phyloP scores from a whole-genome alignment of 2,797 vertebrate species.

The Cryptoprocta ferox region DNA sequence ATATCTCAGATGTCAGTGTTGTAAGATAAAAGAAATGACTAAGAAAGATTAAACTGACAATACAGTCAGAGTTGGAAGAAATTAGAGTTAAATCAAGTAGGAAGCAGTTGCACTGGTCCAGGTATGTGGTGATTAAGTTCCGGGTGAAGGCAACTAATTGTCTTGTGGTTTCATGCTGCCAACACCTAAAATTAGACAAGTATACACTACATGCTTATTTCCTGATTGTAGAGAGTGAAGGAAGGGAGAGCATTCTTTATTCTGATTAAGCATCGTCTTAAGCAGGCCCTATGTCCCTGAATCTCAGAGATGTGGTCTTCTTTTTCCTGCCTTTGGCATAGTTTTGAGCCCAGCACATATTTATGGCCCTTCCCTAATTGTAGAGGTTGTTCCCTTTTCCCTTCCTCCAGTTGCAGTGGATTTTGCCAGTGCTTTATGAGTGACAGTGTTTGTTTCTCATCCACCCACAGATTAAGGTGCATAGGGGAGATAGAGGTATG shows the following conservation, averaged over 20 bases:
- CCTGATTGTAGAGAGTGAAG: neutral
- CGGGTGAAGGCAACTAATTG: neutral
- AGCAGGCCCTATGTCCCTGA: neutral
- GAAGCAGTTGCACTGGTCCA: neutral
- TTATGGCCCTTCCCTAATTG: neutral
- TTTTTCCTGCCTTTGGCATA: neutral
- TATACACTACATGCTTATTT: neutral
- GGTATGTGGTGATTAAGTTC: neutral
- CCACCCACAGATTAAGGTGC: neutral
- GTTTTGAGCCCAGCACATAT: neutral
- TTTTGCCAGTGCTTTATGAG: neutral
- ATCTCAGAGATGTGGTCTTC: neutral
- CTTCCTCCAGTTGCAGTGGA: neutral
- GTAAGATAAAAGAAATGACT: slow-evolving; percentile 7
- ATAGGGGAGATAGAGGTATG: neutral
- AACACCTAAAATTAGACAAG: neutral
- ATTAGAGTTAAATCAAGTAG: neutral
- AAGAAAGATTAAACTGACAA: slow-evolving; percentile 2
- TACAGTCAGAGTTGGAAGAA: neutral
- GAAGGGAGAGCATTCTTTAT: neutral
- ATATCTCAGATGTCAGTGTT: no score
- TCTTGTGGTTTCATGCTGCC: neutral
- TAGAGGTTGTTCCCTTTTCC: neutral
- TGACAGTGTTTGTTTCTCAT: neutral
- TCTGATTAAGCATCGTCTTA: neutral